phyloP scores from a whole-genome alignment of 2,888 invertebrate species.

The Sphecodes monilicornis region DNA sequence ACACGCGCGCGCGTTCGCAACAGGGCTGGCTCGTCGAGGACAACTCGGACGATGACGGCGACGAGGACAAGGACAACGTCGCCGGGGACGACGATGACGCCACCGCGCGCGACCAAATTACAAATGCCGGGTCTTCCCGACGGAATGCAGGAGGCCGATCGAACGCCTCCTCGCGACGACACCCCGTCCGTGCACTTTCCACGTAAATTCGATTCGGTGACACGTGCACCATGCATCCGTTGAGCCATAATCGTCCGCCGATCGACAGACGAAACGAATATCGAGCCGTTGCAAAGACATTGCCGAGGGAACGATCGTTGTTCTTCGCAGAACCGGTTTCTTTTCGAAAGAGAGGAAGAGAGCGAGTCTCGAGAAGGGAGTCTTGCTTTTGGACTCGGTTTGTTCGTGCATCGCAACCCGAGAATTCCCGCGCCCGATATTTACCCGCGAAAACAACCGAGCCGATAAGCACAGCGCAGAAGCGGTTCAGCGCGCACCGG shows the following conservation, averaged over 20 bases:
- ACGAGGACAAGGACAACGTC: conserved; percentile 46
- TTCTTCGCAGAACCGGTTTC: not conserved
- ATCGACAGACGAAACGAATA: not conserved
- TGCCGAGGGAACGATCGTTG: not conserved
- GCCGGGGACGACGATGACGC: conserved; percentile 48
- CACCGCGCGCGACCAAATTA: conserved; percentile 33
- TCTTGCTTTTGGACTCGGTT: not conserved
- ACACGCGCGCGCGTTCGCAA: not conserved
- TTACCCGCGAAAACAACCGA: conserved; percentile 2
- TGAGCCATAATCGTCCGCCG: not conserved
- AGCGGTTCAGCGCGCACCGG: conserved; percentile 24
- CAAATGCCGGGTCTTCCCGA: conserved; percentile 66
- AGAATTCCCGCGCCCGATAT: not conserved
- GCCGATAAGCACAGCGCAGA: conserved; percentile 31
- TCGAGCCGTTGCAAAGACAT: not conserved
- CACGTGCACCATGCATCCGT: not conserved
- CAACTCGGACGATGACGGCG: conserved; percentile 37
- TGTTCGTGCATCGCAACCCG: not conserved
- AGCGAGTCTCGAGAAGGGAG: not conserved
- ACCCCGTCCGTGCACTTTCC: conserved; percentile 50
- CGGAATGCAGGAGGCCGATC: conserved; percentile 68
- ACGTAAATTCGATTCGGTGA: conserved; percentile 46
- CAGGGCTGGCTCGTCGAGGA: not conserved
- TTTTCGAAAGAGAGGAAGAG: not conserved
- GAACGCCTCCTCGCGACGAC: conserved; percentile 59